These are phyloP conservation scores for Harpagifer antarcticus DNA, from an alignment of 2,797 vertebrate genomes.

Conservation along the genomic window DNA sequence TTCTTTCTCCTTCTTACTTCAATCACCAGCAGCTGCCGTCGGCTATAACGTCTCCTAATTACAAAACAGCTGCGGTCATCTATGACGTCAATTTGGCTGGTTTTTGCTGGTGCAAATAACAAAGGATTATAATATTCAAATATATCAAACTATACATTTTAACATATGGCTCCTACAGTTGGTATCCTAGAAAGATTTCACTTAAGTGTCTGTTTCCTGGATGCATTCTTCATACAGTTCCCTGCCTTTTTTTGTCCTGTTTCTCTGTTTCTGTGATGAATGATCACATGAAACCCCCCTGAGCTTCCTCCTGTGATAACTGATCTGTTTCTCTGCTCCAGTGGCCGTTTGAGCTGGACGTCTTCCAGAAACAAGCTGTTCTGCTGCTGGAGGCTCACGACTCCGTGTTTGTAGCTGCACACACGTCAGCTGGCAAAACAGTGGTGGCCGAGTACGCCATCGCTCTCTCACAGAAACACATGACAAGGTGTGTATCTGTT, in stretches of 20 bases:
- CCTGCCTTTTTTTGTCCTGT: no score
- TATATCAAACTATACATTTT: no score
- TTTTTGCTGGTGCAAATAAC: no score
- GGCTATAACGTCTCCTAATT: no score
- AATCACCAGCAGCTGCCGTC: no score
- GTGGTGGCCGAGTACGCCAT: conserved; percentile 96
- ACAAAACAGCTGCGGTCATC: no score
- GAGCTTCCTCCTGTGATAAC: neutral
- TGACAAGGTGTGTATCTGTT: conserved; percentile 88
- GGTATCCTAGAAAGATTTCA: neutral
- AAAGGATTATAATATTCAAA: no score
- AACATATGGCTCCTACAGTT: no score
- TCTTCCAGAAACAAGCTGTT: conserved; percentile 95
- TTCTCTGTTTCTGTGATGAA: conserved; percentile 12
- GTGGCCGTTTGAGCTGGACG: conserved; percentile 94
- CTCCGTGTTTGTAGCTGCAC: conserved; percentile 93
- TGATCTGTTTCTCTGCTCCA: conserved; percentile 60
- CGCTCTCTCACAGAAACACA: conserved; percentile 94
- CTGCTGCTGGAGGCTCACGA: conserved; percentile 90
- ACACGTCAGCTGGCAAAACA: conserved; percentile 94
- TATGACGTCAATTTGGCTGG: no score
- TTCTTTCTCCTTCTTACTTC: no score
- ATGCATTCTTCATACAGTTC: no score
- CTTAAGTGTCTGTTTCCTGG: no score
- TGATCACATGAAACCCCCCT: conserved; percentile 13